Percentiles rank a stretch among this genome's conserved stretches.
Evolutionary conservation across 1,140 invertebrate genomes (phyloP).

Genomic region (Zaprionus ornatus): DNA sequence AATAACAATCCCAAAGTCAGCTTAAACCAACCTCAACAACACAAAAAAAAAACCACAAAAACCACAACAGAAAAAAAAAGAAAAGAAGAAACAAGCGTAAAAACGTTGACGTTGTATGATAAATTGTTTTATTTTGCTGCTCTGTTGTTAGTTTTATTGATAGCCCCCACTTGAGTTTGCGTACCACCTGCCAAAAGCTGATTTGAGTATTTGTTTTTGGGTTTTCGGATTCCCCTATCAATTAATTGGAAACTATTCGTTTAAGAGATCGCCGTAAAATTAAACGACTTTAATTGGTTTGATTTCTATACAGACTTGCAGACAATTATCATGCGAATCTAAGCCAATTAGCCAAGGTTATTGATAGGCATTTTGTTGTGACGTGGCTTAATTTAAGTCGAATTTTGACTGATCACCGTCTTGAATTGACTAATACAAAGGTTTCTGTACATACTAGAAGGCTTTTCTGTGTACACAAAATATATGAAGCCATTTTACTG

Average conservation of each 20-base stretch:
- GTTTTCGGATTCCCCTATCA: neutral
- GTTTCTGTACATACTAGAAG: too few species aligned
- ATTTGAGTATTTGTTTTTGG: neutral
- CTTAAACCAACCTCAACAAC: constrained; percentile 14
- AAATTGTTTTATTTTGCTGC: constrained; percentile 31
- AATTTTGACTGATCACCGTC: too few species aligned
- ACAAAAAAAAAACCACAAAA: constrained; percentile 16
- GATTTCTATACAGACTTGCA: constrained; percentile 22
- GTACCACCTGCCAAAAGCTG: constrained; percentile 23
- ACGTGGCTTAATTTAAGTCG: neutral
- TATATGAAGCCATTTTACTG: too few species aligned
- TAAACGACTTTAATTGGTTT: constrained; percentile 23
- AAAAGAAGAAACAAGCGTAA: neutral
- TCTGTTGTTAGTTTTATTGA: constrained; percentile 35
- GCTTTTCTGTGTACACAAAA: too few species aligned
- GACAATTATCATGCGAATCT: neutral
- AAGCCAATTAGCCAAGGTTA: neutral
- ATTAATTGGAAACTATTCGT: constrained; percentile 30
- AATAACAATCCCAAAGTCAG: constrained; percentile 32
- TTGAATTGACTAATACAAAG: too few species aligned
- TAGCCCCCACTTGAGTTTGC: constrained; percentile 11
- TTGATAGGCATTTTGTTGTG: neutral
- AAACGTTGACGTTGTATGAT: constrained; percentile 38
- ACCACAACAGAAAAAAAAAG: neutral
- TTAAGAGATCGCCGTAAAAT: constrained; percentile 2